Evolutionary conservation across 2,888 invertebrate species (phyloP), one percentile per base, ranked within the genome.

Genomic region (Drosophila pseudotakahashii): DNA sequence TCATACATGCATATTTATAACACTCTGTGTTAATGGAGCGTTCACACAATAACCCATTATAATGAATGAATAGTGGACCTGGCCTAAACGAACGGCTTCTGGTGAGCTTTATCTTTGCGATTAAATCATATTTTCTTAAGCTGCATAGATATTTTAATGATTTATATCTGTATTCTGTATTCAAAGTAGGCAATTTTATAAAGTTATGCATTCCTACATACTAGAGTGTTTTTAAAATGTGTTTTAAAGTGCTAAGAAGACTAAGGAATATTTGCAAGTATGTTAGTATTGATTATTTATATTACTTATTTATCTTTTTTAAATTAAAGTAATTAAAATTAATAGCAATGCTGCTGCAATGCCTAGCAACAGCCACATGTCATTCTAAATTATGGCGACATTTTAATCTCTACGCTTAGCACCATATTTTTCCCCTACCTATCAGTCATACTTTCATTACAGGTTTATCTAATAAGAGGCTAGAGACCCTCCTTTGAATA

Each of bases 361-460:
- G 39, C 11, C 19, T 19, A 13, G n/a, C 58, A 9, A 39, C 58
- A 11, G 58, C 34, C 13, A 26, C 58, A 32, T 58, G 37, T 57
- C 10, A 58, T n/a, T 16, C 30, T 34, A 45, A 47, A 47, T 63
- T 63, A 34, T 48, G 7, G 47, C 14, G 47, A 64, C 66, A 42
- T n/a, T 48, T 42, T 48, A 48, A 64, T 64, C 64, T 34, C 4
- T 10, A 7, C 32, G 16, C 62, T 37, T 47, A 16, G 26, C 64
- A 64, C 39, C 64, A 63, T 37, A 47, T 42, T 54, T 30, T 42
- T 32, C 23, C 45, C 36, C 26, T 36, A 48, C 16, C 47, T 23
- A 62, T 63, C 32, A 32, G 23, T 63, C 47, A 47, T 64, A 47
- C 26, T 48, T 62, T 63, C 16, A 63, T 41, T 14, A 34, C 64